These are phyloP conservation scores for Procambarus virginalis DNA, from an alignment of 1,140 invertebrate genomes.

Conservation along the genomic window DNA sequence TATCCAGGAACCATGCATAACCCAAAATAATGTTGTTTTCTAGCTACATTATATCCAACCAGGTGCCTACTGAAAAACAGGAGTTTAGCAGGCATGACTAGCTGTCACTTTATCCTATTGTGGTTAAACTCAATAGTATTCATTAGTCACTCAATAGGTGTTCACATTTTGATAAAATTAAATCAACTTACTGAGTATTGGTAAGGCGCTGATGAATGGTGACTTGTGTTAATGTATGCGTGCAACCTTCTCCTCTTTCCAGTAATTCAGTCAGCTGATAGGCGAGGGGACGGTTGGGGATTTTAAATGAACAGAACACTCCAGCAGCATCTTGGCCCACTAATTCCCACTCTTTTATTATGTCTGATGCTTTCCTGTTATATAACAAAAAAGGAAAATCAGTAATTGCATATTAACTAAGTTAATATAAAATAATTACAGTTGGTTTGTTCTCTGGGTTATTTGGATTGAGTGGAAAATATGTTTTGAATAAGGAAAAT, in stretches of 20 bases:
- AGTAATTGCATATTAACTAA: no score
- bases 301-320: constrained; percentile 20
- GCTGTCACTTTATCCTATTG: no score
- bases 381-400: background rate
- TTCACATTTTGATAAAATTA: no score
- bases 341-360: constrained; percentile 9
- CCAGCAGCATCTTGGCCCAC: constrained; percentile 42
- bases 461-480: background rate
- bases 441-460: background rate
- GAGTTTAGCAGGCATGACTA: no score
- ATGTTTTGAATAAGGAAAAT: no score
- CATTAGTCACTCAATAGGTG: no score
- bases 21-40: no score
- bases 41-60: no score
- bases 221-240: constrained; percentile 24
- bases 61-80: no score
- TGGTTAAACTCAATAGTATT: no score
- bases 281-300: constrained; percentile 37
- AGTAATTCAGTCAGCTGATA: background rate
- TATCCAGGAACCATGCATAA: no score
- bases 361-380: background rate
- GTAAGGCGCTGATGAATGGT: constrained; percentile 24
- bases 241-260: constrained; percentile 17
- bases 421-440: no score
- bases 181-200: constrained; percentile 43